Conservation (phyloP, 2,888 invertebrate species). For the Rotaria socialis region DNA sequence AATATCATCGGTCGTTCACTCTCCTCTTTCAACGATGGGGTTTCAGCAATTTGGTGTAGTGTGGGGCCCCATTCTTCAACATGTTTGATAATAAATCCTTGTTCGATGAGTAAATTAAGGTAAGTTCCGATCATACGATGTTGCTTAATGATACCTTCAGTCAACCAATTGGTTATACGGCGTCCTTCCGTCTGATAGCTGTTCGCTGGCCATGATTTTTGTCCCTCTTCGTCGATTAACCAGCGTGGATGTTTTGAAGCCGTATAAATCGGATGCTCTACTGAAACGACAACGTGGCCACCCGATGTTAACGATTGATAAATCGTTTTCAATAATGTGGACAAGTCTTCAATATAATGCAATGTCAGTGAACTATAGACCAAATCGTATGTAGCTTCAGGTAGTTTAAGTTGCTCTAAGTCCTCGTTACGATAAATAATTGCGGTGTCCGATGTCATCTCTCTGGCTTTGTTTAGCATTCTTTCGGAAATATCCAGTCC, state of each 20-base stretch:
- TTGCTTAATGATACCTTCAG: neutral
- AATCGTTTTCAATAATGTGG: neutral
- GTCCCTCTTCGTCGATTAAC: neutral
- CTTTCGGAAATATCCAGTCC: neutral
- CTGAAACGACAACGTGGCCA: neutral
- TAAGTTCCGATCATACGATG: neutral
- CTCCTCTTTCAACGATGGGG: neutral
- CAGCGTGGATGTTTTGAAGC: neutral
- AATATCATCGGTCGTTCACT: neutral
- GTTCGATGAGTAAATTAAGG: neutral
- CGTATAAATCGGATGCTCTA: neutral
- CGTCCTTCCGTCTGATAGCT: neutral
- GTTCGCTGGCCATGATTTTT: neutral
- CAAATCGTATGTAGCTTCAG: neutral
- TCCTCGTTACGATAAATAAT: neutral
- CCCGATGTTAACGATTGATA: neutral
- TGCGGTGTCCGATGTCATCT: neutral
- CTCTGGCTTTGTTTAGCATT: neutral
- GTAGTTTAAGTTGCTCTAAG: neutral
- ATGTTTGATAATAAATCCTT: neutral
- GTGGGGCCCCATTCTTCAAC: conserved; percentile 4
- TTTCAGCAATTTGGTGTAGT: neutral
- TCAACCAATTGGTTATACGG: neutral
- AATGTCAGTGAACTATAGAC: neutral
- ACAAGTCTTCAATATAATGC: conserved; percentile 6